A percentile compares a stretch with the other conserved stretches of the same genome.
Conservation (phyloP, 2,797 vertebrate genomes). For the Phylloscopus collybita region DNA sequence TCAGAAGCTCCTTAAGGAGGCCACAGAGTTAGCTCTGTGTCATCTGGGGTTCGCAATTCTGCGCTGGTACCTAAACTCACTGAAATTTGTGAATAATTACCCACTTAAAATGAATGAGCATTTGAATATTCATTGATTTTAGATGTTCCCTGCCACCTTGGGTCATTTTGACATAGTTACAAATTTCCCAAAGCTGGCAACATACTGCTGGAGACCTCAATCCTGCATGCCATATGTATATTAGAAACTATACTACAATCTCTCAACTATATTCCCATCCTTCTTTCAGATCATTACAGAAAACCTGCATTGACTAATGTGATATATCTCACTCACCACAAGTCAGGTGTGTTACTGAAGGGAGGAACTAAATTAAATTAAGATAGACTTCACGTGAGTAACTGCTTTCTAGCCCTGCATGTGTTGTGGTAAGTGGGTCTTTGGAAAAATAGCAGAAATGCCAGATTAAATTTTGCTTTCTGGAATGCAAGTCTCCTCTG, state of each 20-base stretch:
- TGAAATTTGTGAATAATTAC: background rate
- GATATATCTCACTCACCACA: background rate
- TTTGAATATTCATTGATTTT: background rate
- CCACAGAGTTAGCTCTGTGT: background rate
- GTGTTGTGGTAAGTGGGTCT: background rate
- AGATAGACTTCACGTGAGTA: background rate
- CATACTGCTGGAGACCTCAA: background rate
- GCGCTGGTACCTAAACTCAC: background rate
- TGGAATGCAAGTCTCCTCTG: background rate
- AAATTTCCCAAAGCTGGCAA: background rate
- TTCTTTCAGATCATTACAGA: background rate
- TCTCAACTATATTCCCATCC: background rate
- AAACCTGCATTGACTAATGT: background rate
- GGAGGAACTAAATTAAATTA: background rate
- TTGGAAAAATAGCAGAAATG: background rate
- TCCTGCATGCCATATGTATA: background rate
- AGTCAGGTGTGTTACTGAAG: background rate
- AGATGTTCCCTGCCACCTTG: background rate
- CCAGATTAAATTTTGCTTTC: background rate
- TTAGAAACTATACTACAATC: background rate
- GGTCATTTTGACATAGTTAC: background rate
- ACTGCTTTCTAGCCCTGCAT: background rate
- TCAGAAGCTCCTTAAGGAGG: background rate
- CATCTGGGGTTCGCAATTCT: background rate
- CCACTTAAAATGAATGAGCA: background rate